Conservation (phyloP, 92 coral and sea anemone genomes). For the Palythoa caribaeorum region DNA sequence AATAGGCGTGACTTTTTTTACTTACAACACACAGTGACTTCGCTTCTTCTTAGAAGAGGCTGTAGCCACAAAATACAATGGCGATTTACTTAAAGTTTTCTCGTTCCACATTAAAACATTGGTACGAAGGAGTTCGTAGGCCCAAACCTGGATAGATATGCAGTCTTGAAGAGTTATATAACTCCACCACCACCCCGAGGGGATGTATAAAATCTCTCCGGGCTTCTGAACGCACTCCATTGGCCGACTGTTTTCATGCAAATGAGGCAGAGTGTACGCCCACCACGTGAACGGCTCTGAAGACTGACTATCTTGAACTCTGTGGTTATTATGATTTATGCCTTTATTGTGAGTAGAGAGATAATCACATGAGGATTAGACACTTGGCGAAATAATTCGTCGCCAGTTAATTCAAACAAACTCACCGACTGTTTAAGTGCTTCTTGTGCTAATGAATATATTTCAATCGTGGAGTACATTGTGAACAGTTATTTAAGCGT, state of each 20-base stretch:
- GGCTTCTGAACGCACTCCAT: slow-evolving; percentile 78
- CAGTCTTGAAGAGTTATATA: slow-evolving; percentile 77
- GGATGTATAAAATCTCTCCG: slow-evolving; percentile 85
- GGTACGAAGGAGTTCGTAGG: background rate
- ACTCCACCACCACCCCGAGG: slow-evolving; percentile 97
- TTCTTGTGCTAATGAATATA: too few relatives aligned
- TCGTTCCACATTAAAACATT: too few relatives aligned
- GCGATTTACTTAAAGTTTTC: too few relatives aligned
- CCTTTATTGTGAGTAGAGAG: slow-evolving; percentile 41
- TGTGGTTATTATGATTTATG: slow-evolving; percentile 70
- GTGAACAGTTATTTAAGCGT: too few relatives aligned
- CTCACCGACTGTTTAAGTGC: too few relatives aligned
- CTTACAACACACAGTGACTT: too few relatives aligned
- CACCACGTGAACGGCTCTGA: slow-evolving; percentile 88
- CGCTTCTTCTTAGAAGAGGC: too few relatives aligned
- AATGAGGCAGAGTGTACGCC: slow-evolving; percentile 80
- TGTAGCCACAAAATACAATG: background rate
- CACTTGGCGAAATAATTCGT: background rate
- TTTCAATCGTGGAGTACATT: too few relatives aligned
- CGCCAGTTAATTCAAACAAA: too few relatives aligned
- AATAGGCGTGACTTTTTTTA: too few relatives aligned
- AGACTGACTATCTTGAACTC: slow-evolving; percentile 69
- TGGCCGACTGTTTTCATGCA: slow-evolving; percentile 75
- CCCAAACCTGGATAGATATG: slow-evolving; percentile 72
- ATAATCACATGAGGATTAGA: background rate